phyloP scores from a whole-genome alignment of 2,797 vertebrate species.

The Scolopax bukidnonensis region DNA sequence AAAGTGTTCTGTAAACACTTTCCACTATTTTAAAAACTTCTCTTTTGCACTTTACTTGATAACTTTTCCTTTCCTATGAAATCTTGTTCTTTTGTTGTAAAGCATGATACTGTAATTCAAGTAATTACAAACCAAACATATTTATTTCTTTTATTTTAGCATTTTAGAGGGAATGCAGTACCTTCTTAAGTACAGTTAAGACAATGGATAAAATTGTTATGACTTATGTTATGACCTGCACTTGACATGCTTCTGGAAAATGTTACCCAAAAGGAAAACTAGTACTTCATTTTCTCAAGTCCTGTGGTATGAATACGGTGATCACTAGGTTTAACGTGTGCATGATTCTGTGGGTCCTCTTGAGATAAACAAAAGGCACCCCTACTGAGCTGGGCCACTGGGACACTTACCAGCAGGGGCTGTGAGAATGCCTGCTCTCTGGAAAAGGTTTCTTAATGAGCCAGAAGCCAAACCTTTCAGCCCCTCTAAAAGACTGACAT shows the following conservation, averaged over 20 bases:
- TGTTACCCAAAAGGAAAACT: not conserved
- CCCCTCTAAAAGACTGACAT: not conserved
- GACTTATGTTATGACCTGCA: not conserved
- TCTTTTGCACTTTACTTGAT: not conserved
- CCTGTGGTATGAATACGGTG: not conserved
- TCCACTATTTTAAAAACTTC: not conserved
- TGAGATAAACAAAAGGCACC: not conserved
- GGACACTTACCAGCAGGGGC: accelerated
- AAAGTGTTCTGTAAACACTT: not conserved
- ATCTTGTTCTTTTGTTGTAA: constrained; percentile 12
- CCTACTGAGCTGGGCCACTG: not conserved
- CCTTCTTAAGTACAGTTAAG: not conserved
- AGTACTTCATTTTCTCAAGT: not conserved
- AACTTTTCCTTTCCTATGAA: constrained; percentile 1
- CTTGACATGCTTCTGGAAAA: not conserved
- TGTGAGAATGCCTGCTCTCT: not conserved
- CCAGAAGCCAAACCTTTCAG: not conserved
- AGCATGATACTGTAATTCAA: constrained; percentile 19
- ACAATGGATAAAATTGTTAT: not conserved
- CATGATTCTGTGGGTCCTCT: not conserved
- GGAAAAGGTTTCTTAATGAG: not conserved
- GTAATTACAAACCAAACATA: constrained; percentile 17
- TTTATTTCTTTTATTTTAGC: not conserved
- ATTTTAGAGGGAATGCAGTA: not conserved
- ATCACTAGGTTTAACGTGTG: not conserved